Evolutionary conservation across 2,888 invertebrate species (phyloP), one percentile per base, ranked within the genome.

Genomic region (Chrysolina haemoptera): DNA sequence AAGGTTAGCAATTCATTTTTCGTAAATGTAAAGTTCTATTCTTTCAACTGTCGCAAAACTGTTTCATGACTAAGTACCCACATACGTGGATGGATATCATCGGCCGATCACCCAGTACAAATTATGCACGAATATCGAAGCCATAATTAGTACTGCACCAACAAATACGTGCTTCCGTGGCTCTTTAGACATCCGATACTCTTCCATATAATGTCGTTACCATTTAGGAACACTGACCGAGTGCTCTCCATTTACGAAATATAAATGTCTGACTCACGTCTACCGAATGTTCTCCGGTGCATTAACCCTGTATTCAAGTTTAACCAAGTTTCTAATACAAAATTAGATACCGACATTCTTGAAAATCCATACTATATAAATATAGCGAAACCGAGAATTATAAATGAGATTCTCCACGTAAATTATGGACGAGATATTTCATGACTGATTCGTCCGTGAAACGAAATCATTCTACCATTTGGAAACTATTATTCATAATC

Each of bases 211-310:
- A 35, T 59, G 59, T 59, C 59, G 59, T 59, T 59, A 59, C 59
- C 59, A 59, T 59, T 59, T 59, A 59, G 35, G 35, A 59, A 59
- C 59, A 59, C n/a, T 59, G 59, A n/a, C 59, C 59, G 59, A 59
- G 35, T 59, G 59, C 43, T 70, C 62, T 71, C 68, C 71, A 67
- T 71, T 72, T 68, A 72, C 67, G 40, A 55, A 70, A 65, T 62
- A 70, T 66, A 69, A 73, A 41, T 62, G 69, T 48, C 62, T 69
- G 66, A 66, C 48, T 73, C 68, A 70, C 55, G 74, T 62, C 66
- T 63, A 62, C 73, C 62, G 65, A 73, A 73, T 73, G 73, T 66
- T 59, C 62, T 59, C 65, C 70, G 59, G 73, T 70, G 53, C 73
- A 66, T 73, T 73, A 65, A 73, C 73, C 73, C 69, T 69, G 67